Conservation (phyloP, 2,113 vertebrate species). For the Philantomba maxwellii region DNA sequence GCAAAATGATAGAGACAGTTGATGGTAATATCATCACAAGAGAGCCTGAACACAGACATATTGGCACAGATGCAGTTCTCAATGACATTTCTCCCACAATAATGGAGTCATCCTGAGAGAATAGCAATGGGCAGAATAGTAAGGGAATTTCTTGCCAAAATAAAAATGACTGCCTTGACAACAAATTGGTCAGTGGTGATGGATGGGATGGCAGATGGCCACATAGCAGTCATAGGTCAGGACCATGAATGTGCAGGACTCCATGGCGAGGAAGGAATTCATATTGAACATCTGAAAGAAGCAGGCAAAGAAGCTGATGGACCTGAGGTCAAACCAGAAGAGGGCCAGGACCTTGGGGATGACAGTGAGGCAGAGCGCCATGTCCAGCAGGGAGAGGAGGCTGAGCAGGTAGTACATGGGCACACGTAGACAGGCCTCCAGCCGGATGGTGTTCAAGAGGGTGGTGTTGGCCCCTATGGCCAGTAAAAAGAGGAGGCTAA, state of each 20-base stretch:
- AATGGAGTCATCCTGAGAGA: neutral
- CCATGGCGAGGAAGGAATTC: neutral
- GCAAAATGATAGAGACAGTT: constrained; percentile 42
- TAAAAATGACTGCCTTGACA: neutral
- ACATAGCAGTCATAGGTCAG: neutral
- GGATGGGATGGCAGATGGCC: neutral
- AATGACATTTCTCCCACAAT: neutral
- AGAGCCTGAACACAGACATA: neutral
- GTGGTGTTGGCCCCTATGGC: neutral
- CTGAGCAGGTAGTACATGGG: neutral
- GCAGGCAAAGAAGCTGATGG: neutral
- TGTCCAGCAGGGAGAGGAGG: neutral
- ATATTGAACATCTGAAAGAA: constrained; percentile 7
- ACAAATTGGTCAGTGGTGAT: neutral
- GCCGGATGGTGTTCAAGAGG: neutral
- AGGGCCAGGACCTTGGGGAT: neutral
- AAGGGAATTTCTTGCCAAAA: neutral
- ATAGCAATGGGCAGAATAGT: neutral
- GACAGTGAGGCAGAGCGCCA: neutral
- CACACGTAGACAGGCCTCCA: neutral
- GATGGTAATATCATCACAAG: neutral
- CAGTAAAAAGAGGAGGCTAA: fast-evolving
- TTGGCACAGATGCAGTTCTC: neutral
- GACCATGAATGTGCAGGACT: neutral
- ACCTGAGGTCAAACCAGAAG: neutral